Conservation (phyloP, 2,888 invertebrate species). For the Stegophylla sp. region DNA sequence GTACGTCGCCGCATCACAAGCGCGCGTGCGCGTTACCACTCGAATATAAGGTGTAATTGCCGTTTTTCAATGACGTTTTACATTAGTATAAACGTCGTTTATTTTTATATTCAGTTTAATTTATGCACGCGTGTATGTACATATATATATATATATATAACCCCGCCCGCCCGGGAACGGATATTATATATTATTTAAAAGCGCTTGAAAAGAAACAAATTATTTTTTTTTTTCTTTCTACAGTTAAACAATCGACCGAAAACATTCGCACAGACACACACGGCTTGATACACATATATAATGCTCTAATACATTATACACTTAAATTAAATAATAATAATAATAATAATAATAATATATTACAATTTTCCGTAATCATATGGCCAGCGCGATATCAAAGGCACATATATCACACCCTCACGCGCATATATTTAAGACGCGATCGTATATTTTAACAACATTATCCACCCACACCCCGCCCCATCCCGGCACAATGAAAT, state of each 20-base stretch:
- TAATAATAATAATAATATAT: background rate
- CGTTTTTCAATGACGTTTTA: conserved; percentile 54
- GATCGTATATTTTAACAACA: conserved; percentile 26
- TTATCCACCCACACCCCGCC: conserved; percentile 21
- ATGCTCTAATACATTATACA: background rate
- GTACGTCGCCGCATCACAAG: background rate
- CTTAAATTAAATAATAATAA: background rate
- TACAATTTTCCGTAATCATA: background rate
- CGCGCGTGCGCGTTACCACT: conserved; percentile 1
- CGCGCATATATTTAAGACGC: background rate
- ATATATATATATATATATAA: too few species aligned
- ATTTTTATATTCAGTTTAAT: conserved; percentile 38
- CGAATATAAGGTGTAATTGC: conserved; percentile 44
- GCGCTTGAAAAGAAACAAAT: conserved; percentile 39
- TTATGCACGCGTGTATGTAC: conserved; percentile 33
- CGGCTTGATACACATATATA: background rate
- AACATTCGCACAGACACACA: conserved; percentile 18
- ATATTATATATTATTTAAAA: background rate
- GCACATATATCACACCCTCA: background rate
- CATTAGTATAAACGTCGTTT: conserved; percentile 47
- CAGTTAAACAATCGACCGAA: conserved; percentile 19
- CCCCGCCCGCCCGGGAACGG: background rate
- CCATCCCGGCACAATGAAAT: conserved; percentile 16
- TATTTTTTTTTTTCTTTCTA: conserved; percentile 16
- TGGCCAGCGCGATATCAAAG: background rate